Base-by-base conservation (phyloP, 1,140 invertebrate species). In the Phenacoccus solenopsis region DNA sequence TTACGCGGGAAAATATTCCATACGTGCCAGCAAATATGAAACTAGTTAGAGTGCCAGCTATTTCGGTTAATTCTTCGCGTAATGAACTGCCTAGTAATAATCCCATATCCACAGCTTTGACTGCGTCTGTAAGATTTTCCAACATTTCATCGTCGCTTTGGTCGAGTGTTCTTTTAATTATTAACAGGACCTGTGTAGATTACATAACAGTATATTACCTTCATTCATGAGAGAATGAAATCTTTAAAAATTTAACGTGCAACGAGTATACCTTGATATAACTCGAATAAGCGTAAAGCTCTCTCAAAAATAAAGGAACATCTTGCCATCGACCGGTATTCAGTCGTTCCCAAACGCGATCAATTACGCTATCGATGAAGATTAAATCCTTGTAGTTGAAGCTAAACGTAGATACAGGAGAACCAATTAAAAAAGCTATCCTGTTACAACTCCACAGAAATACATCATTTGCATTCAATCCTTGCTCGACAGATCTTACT, bases 301-400 rank as follows among this genome's bases (percentile, higher is more conserved):
- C 84, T 74, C 86, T 81, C 59, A 84, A 78, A 22, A 75, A 78
- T 49, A 83, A 72, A 28, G 83, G 79, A 13, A 94, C 90, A 76
- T 87, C 82, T 81, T 87, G 90, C 88, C 92, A 96, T 75, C 91
- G 85, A 0, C 92, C 91, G 59, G 88, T 88, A 79, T 94, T 92
- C 13, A 94, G 81, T 74, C 84, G 80, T 79, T 94, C 90, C 87
- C 90, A 91, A 73, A 82, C 82, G 75, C 84, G 83, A 78, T 92
- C 89, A 57, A 91, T 78, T 69, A 90, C 81, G 30, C 82, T 82
- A 75, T 84, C 70, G 32, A 73, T 38, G 13, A 49, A 9, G 5
- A n/a, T 49, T 2, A 49, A 49, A 4, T 16, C 13, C 16, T 49
- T 49, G 5, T 49, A 10, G 38, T 49, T 49, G 16, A 3, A 49